Percentiles rank a stretch among this genome's conserved stretches.
phyloP scores from a whole-genome alignment of 2,888 invertebrate species.

The Amblyjoppa fuscipennis region DNA sequence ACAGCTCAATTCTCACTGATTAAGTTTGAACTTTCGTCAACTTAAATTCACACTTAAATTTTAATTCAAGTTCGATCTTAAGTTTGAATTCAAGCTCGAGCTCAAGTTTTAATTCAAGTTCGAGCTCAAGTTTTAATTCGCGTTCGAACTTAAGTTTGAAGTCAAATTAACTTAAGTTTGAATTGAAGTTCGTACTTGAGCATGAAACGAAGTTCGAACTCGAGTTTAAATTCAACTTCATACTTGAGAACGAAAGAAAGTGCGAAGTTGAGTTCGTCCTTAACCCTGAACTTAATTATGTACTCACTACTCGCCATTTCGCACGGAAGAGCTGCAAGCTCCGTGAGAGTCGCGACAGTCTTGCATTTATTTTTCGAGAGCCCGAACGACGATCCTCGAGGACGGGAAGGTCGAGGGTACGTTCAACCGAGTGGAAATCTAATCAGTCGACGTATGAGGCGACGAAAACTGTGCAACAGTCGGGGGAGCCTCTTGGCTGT shows the following conservation, averaged over 20 bases:
- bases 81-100: no score
- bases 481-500: background rate
- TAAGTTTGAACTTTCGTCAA: no score
- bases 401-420: constrained; percentile 41
- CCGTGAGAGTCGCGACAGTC: background rate
- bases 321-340: background rate
- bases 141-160: no score
- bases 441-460: constrained; percentile 65
- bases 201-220: no score
- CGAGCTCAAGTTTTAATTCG: no score
- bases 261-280: background rate
- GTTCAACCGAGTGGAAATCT: constrained; percentile 76
- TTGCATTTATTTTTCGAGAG: constrained; percentile 24
- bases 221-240: no score
- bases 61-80: no score
- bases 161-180: no score
- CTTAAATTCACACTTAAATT: no score
- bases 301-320: background rate
- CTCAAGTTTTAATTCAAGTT: no score
- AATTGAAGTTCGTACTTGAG: no score
- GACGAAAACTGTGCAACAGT: constrained; percentile 42
- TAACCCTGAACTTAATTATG: background rate
- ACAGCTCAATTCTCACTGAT: constrained; percentile 8
- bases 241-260: no score
- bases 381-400: constrained; percentile 31